A percentile compares a stretch with the other conserved stretches of the same genome.
Conservation (phyloP, 2,888 invertebrate species). For the Nephrotoma appendiculata region DNA sequence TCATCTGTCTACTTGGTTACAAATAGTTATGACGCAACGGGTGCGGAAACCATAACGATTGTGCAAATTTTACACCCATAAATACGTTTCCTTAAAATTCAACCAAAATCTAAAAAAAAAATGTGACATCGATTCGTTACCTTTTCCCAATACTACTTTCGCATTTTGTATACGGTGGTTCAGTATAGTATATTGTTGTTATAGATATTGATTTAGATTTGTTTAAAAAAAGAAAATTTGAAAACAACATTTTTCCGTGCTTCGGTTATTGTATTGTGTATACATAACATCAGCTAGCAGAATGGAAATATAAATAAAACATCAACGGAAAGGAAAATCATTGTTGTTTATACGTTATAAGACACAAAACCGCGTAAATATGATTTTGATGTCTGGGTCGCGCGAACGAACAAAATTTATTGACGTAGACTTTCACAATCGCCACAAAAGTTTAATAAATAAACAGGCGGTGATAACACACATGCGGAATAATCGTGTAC, state of each 20-base stretch:
- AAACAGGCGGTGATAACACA: neutral
- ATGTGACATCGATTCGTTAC: neutral
- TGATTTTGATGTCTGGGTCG: neutral
- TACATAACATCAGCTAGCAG: neutral
- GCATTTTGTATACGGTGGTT: neutral
- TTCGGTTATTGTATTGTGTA: neutral
- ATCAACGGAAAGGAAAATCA: neutral
- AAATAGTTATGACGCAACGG: neutral
- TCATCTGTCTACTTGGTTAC: neutral
- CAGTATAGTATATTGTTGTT: neutral
- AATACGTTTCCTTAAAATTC: neutral
- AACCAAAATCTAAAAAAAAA: too few species aligned
- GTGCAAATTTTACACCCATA: neutral
- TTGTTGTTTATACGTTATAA: neutral
- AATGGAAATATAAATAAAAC: neutral
- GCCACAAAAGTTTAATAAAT: neutral
- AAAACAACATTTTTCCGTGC: neutral
- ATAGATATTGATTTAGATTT: neutral
- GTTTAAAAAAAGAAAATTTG: neutral
- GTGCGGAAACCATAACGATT: neutral
- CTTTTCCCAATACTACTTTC: neutral
- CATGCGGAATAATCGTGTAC: neutral
- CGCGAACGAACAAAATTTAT: neutral
- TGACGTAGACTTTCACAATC: neutral
- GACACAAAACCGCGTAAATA: neutral